Percentiles rank a stretch among this genome's conserved stretches.
These are phyloP conservation scores for Chelidonichthys spinosus DNA, from an alignment of 2,797 vertebrate genomes.

Conservation along the genomic window DNA sequence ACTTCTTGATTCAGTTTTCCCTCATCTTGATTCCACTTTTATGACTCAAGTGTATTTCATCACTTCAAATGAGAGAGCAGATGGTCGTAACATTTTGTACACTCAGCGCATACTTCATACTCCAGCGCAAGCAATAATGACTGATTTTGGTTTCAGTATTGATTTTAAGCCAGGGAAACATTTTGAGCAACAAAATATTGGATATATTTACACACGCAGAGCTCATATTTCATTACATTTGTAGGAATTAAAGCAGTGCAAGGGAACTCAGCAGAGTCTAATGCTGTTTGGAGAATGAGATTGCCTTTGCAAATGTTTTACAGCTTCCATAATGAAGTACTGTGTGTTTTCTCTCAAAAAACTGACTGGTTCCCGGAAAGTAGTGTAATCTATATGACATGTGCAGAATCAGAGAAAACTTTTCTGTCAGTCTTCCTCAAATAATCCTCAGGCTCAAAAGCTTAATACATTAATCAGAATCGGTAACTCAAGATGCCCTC, in stretches of 20 bases:
- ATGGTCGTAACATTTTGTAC: slow-evolving; percentile 46
- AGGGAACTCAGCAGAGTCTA: slow-evolving; percentile 20
- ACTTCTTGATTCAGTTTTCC: slow-evolving; percentile 41
- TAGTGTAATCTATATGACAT: not conserved
- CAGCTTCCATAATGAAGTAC: slow-evolving; percentile 15
- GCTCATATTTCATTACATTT: slow-evolving; percentile 50
- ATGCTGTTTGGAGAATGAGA: slow-evolving; percentile 32
- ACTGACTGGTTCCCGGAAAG: not conserved
- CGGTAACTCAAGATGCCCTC: not conserved
- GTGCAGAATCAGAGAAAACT: not conserved
- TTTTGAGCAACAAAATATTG: slow-evolving; percentile 49
- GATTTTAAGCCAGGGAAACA: slow-evolving; percentile 56
- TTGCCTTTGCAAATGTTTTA: slow-evolving; percentile 20
- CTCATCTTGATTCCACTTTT: slow-evolving; percentile 40
- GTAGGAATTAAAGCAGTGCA: slow-evolving; percentile 46
- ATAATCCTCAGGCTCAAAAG: not conserved
- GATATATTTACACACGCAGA: slow-evolving; percentile 28
- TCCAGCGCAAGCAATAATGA: slow-evolving; percentile 42
- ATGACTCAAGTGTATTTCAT: slow-evolving; percentile 42
- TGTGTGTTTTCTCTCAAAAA: not conserved
- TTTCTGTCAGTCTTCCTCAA: not conserved
- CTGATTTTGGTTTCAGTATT: slow-evolving; percentile 61
- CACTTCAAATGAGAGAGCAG: slow-evolving; percentile 22
- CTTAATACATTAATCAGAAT: not conserved
- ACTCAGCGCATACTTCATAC: slow-evolving; percentile 35